These are phyloP conservation scores for Calliopsis andreniformis DNA, from an alignment of 1,140 invertebrate species.

Conservation along the genomic window DNA sequence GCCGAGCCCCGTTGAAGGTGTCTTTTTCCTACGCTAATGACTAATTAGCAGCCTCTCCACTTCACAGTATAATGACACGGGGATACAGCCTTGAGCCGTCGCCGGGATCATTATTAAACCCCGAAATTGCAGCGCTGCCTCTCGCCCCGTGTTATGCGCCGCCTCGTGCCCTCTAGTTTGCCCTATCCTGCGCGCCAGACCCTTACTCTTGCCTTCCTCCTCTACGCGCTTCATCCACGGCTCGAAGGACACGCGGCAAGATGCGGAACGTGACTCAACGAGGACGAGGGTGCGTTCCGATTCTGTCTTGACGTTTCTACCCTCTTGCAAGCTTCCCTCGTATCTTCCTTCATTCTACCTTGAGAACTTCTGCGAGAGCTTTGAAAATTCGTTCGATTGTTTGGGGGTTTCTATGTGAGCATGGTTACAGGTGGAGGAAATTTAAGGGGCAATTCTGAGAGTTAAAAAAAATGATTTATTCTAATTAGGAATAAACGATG, in stretches of 20 bases:
- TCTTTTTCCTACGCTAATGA: conserved; percentile 82
- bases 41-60: conserved; percentile 80
- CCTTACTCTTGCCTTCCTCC: neutral
- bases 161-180: conserved; percentile 34
- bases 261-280: conserved; percentile 50
- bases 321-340: neutral
- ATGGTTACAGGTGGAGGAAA: no score
- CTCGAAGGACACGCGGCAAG: conserved; percentile 45
- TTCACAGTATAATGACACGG: conserved; percentile 78
- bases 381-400: no score
- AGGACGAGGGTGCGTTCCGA: conserved; percentile 43
- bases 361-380: no score
- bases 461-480: no score
- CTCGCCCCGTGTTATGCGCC: conserved; percentile 43
- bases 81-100: conserved; percentile 56
- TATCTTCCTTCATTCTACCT: neutral
- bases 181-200: conserved; percentile 39
- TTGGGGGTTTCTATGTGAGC: no score
- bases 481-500: no score
- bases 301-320: neutral
- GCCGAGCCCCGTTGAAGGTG: conserved; percentile 70
- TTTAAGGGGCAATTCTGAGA: no score
- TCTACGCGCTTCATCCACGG: conserved; percentile 4
- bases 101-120: conserved; percentile 74
- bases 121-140: conserved; percentile 69